Base-by-base conservation (phyloP, 2,888 invertebrate genomes). In the Caenorhabditis uteleia region DNA sequence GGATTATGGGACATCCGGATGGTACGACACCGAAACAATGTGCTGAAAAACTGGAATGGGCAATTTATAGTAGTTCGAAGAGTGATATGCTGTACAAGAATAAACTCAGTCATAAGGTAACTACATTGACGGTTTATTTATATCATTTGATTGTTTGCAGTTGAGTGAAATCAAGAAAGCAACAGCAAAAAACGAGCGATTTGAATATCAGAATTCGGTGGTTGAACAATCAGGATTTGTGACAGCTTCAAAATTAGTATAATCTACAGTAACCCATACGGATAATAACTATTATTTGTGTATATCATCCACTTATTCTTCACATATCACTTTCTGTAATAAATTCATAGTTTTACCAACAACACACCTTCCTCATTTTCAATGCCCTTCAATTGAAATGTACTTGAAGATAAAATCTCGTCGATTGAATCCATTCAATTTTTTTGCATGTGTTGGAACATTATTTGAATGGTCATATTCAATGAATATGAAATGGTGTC, bases 81-180 rank as follows among this genome's bases (percentile, higher is more conserved):
- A 71, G 54, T 8, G 64, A 68, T 10, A 68, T 65, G 16, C 61
- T 65, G 18, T 75, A 75, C 53, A 64, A 54, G 20, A 65, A 67
- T 43, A 74, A 74, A 43, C 57, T 40, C n/a, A 54, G 66, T 5
- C 45, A 53, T 18, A 70, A 75, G 60, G 75, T 75, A 26, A n/a
- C 18, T 39, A 33, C 18, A 6, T 8, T 10, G 5, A 8, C 25
- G 10, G 5, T 5, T 38, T 36, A 7, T 8, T 25, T n/a, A 18
- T 48, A n/a, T 21, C 12, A 39, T 18, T 25, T 14, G 7, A 16
- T 20, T 6, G 16, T 25, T 57, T 67, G 43, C 46, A 70, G 70
- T 36, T 68, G 10, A 58, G 46, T 2, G 68, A 71, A 43, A 71
- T 71, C 53, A 71, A 65, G 25, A 66, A 54, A 39, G 12, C 55